phyloP scores from a whole-genome alignment of 2,113 vertebrate genomes.

The Podocnemis expansa region DNA sequence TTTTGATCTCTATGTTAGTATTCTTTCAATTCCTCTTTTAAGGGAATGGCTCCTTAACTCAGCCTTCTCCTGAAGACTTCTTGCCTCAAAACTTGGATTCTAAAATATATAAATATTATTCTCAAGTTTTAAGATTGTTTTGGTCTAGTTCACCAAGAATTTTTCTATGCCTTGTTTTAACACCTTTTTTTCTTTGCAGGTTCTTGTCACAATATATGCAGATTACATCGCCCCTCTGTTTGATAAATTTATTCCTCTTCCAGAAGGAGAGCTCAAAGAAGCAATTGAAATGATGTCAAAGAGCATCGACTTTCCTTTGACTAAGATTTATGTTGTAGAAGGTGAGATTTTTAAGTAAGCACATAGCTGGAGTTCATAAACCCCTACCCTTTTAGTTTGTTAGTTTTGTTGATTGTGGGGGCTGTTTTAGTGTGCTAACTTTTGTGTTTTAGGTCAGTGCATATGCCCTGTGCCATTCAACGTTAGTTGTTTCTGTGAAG shows the following conservation, averaged over 20 bases:
- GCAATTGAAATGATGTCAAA: constrained; percentile 94
- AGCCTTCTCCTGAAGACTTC: background rate
- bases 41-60: background rate
- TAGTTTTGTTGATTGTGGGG: background rate
- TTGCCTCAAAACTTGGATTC: background rate
- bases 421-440: background rate
- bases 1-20: background rate
- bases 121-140: background rate
- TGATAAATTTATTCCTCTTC: constrained; percentile 96
- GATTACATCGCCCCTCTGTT: constrained; percentile 98
- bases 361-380: background rate
- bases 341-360: constrained; percentile 76
- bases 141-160: background rate
- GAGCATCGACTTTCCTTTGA: constrained; percentile 94
- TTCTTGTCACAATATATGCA: constrained; percentile 98
- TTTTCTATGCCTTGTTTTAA: background rate
- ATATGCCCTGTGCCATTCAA: background rate
- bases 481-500: background rate
- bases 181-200: constrained; percentile 74
- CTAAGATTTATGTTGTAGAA: constrained; percentile 98
- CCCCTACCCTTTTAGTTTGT: background rate
- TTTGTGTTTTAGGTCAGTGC: background rate
- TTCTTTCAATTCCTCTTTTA: too few relatives aligned
- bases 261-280: constrained; percentile 93
- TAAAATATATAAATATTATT: background rate